Evolutionary conservation across 2,888 invertebrate species (phyloP), one percentile per base, ranked within the genome.

Genomic region (Pseudococcus viburni): DNA sequence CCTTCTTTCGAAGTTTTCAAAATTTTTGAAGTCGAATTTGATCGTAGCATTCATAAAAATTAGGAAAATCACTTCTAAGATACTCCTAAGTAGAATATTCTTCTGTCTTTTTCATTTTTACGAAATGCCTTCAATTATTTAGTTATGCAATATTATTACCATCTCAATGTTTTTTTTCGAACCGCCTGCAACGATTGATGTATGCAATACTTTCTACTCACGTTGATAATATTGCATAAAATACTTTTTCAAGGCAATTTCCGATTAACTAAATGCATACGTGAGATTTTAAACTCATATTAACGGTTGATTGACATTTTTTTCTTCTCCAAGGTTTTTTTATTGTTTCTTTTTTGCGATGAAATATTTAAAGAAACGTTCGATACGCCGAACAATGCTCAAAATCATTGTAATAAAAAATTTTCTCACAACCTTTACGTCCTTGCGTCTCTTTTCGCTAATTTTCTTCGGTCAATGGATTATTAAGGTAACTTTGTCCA

Each of bases 401-500:
- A 19, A 59, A 19, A 33, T 59, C 51, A 51, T 51, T 17, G 51
- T 17, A 51, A 46, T 46, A 0, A 59, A 19, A 19, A 59, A 59
- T 19, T 19, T 59, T 59, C 59, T 59, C 68, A 33, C 26, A 73
- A 33, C 68, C 12, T 33, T 33, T 73, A 26, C 68, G 68, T 73
- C 68, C 68, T 73, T 73, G 33, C 15, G 11, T 19, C 7, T 26
- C 12, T 15, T 73, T 73, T 73, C 26, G 68, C 68, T 11, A 73
- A 73, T 73, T 73, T 73, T 73, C 68, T 12, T 26, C 68, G 68
- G 68, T 26, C 68, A 73, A n/a, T 73, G 68, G 12, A 22, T 12
- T 33, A 73, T 26, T 26, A 33, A 73, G 26, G 26, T 33, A 4
- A 64, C 12, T 64, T 22, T 8, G 7, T 7, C 22, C 64, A 64